Evolutionary conservation across 1,140 invertebrate species (phyloP).

Genomic region (Antheraea pernyi): DNA sequence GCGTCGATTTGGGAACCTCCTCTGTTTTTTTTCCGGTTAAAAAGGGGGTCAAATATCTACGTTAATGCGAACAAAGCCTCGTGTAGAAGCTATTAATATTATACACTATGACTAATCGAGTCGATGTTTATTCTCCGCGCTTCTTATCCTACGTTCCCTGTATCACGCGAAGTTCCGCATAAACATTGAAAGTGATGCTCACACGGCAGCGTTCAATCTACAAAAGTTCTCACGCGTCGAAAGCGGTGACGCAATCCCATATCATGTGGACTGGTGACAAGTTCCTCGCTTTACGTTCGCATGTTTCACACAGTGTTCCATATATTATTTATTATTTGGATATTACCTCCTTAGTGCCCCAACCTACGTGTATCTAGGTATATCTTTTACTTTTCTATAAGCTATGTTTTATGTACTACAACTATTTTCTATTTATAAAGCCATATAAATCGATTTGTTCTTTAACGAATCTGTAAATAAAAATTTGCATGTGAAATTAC

Average conservation of each 20-base stretch:
- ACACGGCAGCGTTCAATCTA: conserved; percentile 23
- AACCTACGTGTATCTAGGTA: no score
- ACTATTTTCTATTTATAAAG: not conserved
- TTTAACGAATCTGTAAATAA: not conserved
- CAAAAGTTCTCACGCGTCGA: conserved; percentile 43
- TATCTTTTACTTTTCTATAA: not conserved
- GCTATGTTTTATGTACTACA: not conserved
- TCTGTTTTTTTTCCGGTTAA: no score
- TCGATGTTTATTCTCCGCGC: conserved; percentile 15
- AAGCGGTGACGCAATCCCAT: conserved; percentile 38
- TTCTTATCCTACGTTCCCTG: conserved; percentile 15
- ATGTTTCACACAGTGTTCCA: conserved; percentile 1
- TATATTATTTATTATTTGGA: conserved; percentile 3
- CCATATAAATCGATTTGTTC: not conserved
- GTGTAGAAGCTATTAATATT: not conserved
- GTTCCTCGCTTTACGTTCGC: conserved; percentile 4
- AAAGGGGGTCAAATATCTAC: not conserved
- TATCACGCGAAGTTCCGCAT: conserved; percentile 21
- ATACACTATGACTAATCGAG: conserved; percentile 2
- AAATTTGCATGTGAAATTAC: not conserved
- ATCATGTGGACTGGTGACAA: conserved; percentile 14
- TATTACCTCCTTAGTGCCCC: no score
- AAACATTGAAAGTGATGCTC: conserved; percentile 46
- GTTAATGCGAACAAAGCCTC: not conserved
- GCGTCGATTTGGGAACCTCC: no score